Conservation (phyloP, 2,113 vertebrate genomes). For the Sorex araneus region DNA sequence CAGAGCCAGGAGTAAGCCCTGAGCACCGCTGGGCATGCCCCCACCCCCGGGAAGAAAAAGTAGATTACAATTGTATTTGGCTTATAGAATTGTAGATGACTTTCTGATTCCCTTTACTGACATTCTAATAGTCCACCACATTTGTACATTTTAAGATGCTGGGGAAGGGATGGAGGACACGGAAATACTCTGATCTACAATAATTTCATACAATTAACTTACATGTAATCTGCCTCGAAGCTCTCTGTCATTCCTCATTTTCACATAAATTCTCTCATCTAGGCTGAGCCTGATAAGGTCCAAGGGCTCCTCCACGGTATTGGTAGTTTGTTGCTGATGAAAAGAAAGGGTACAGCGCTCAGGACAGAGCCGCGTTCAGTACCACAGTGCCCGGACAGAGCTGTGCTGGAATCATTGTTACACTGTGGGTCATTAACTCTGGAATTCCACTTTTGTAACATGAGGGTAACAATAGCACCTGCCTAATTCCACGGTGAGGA, state of each 20-base stretch:
- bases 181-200: not conserved
- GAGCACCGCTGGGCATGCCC: too few species aligned
- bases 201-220: conserved; percentile 81
- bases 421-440: not conserved
- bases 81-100: not conserved
- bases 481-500: not conserved
- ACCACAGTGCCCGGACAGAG: too few species aligned
- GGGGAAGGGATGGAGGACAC: not conserved
- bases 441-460: not conserved
- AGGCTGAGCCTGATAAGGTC: conserved; percentile 98
- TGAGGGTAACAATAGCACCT: not conserved
- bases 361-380: not conserved
- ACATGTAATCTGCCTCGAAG: conserved; percentile 97
- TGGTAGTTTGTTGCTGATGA: conserved; percentile 94
- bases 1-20: too few species aligned
- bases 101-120: not conserved
- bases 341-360: conserved; percentile 21
- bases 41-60: conserved; percentile 13
- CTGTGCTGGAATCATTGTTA: not conserved
- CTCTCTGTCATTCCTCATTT: conserved; percentile 99
- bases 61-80: not conserved
- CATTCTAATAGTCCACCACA: conserved; percentile 2
- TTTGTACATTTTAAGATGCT: conserved; percentile 1
- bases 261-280: conserved; percentile 98
- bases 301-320: conserved; percentile 97